Conservation (phyloP, 2,888 invertebrate genomes). For the Antheraea assamensis region DNA sequence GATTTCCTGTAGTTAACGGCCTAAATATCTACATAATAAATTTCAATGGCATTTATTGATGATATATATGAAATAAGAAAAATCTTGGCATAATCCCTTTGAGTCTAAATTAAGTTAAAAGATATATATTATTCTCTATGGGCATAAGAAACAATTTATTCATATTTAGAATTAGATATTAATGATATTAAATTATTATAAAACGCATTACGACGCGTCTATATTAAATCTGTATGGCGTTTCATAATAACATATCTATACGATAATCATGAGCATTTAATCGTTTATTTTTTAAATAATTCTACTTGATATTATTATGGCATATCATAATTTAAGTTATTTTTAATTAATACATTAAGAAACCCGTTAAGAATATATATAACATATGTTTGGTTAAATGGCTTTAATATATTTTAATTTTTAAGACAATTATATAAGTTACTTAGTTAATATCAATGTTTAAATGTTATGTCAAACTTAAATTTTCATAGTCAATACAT, state of each 20-base stretch:
- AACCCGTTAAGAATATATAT: not conserved
- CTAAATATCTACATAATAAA: not conserved
- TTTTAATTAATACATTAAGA: not conserved
- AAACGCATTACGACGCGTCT: conserved; percentile 57
- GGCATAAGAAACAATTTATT: conserved; percentile 33
- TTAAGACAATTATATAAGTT: conserved; percentile 10
- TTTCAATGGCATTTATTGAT: not conserved
- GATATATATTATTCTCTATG: conserved; percentile 51
- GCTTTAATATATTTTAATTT: conserved; percentile 33
- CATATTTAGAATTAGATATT: conserved; percentile 25
- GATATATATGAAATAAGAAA: not conserved
- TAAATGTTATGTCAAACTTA: not conserved
- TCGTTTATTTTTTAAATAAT: conserved; percentile 27
- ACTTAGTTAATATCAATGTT: not conserved
- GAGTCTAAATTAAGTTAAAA: not conserved
- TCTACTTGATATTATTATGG: conserved; percentile 1
- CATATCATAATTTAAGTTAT: not conserved
- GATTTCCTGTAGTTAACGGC: not conserved
- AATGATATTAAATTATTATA: conserved; percentile 30
- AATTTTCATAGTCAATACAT: not conserved
- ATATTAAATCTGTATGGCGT: conserved; percentile 60
- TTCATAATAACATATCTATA: conserved; percentile 28
- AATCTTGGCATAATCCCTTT: not conserved
- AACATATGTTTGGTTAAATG: conserved; percentile 36
- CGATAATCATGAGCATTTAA: conserved; percentile 24